Evolutionary conservation across 2,113 vertebrate species (phyloP), one percentile per base, ranked within the genome.

Genomic region (Peromyscus californicus): DNA sequence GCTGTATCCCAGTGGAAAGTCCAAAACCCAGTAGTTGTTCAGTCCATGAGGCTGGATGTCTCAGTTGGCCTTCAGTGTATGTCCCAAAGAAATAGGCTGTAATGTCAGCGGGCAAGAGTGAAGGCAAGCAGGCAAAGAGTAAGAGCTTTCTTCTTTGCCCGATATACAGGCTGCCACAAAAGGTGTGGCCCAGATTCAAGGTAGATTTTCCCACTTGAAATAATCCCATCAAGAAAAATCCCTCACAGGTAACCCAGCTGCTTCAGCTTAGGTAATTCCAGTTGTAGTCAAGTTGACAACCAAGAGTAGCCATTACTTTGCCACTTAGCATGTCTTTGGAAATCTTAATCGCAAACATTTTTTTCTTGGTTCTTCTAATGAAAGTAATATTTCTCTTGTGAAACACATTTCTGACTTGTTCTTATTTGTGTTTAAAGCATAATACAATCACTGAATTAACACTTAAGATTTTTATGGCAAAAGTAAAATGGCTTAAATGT

Each of bases 311-410:
- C 75, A 31, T 48, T 42, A 78, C 75, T 48, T 48, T 48, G 45
- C 4, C 6, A 48, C 45, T 48, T 48, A 7, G 75, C 54, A 3
- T 31, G 59, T 78, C 48, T 89, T 69, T 29, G 48, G 36, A n/a
- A 76, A 76, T 89, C 78, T 92, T 75, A 45, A 92, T 19, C 42
- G 1, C 57, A n/a, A 82, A 19, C 51, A 59, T 33, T 82, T 59
- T 82, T 82, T 63, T 26, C 33, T 54, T 51, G 6, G 8, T 65
- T 89, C 42, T 89, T 80, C 29, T 33, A 78, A 51, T 79, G 15
- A 80, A 94, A 92, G 33, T 83, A 84, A 91, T 19, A 95, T 84
- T 51, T 75, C 67, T 94, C 57, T 9, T 75, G 33, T 91, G 54
- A 76, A 90, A 76, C 48, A 76, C 33, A 76, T 48, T 85, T 89